phyloP scores from a whole-genome alignment of 2,113 vertebrate genomes.

The Ariopsis seemanni region DNA sequence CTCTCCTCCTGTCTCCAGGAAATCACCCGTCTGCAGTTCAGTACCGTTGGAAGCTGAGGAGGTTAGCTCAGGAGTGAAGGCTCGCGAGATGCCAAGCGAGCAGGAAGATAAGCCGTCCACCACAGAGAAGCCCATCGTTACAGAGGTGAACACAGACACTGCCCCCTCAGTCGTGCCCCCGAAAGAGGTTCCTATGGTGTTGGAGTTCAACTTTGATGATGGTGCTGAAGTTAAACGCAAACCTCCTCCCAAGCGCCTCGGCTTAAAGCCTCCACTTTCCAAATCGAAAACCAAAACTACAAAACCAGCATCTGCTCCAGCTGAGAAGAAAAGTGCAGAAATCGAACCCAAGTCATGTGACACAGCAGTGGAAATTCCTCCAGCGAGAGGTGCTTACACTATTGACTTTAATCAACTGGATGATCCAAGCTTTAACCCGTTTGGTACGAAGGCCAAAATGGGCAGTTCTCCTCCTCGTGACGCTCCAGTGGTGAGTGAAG shows the following conservation, averaged over 20 bases:
- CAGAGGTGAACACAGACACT: not conserved
- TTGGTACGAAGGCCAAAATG: slow-evolving; percentile 67
- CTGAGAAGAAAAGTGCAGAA: slow-evolving; percentile 39
- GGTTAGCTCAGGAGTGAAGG: not conserved
- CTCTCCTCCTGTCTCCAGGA: slow-evolving; percentile 54
- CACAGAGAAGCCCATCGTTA: not conserved
- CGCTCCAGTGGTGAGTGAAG: not conserved
- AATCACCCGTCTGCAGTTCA: slow-evolving; percentile 1
- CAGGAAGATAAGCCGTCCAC: slow-evolving; percentile 48
- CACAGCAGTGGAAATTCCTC: slow-evolving; percentile 43
- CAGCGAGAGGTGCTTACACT: slow-evolving; percentile 65
- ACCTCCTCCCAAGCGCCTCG: slow-evolving; percentile 71
- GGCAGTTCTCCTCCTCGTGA: slow-evolving; percentile 60
- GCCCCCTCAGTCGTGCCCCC: slow-evolving; percentile 11
- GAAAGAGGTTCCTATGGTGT: slow-evolving; percentile 64
- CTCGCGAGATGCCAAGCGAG: slow-evolving; percentile 26
- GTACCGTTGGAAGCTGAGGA: slow-evolving; percentile 5
- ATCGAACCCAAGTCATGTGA: slow-evolving; percentile 17
- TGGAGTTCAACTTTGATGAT: slow-evolving; percentile 82
- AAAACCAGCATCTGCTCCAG: slow-evolving; percentile 47
- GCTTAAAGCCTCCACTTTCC: slow-evolving; percentile 62
- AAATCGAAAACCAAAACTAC: slow-evolving; percentile 67
- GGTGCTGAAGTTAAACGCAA: slow-evolving; percentile 60
- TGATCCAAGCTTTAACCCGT: slow-evolving; percentile 76
- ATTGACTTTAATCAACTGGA: slow-evolving; percentile 75